phyloP scores from a whole-genome alignment of 2,113 vertebrate genomes.

The Apistogramma diplotaenia region DNA sequence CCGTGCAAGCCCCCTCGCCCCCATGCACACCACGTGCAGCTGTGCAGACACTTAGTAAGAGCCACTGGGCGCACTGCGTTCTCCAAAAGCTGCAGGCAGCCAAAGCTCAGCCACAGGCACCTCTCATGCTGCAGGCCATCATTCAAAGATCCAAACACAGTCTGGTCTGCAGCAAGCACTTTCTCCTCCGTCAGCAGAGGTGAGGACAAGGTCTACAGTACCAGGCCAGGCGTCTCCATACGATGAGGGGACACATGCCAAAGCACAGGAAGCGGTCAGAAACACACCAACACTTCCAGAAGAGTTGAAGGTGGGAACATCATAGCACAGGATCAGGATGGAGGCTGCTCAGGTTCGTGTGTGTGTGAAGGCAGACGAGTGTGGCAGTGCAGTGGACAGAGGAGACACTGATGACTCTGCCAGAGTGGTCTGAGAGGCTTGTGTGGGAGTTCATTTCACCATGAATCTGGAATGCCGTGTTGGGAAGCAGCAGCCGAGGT shows the following conservation, averaged over 20 bases:
- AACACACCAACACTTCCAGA: too few relatives aligned
- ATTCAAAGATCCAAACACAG: constrained; percentile 67
- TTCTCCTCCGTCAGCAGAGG: constrained; percentile 75
- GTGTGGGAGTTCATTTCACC: not conserved
- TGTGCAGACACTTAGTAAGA: constrained; percentile 10
- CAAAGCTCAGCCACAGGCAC: constrained; percentile 60
- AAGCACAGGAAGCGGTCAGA: constrained; percentile 73
- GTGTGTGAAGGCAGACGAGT: too few relatives aligned
- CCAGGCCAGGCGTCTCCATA: constrained; percentile 75
- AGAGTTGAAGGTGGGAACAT: too few relatives aligned
- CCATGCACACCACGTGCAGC: not conserved
- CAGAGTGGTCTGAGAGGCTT: not conserved
- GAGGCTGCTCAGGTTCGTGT: too few relatives aligned
- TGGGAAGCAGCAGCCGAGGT: not conserved
- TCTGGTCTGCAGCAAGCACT: constrained; percentile 61
- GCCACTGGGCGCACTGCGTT: constrained; percentile 21
- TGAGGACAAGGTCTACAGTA: constrained; percentile 67
- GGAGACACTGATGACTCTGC: not conserved
- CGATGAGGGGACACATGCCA: constrained; percentile 64
- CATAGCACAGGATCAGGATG: too few relatives aligned
- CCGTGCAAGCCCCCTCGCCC: constrained; percentile 29
- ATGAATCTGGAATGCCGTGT: not conserved
- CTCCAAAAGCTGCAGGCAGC: constrained; percentile 34
- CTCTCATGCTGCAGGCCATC: constrained; percentile 66
- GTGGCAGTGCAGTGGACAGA: not conserved